phyloP scores from a whole-genome alignment of 1,140 invertebrate genomes.

The Zaprionus ghesquierei region DNA sequence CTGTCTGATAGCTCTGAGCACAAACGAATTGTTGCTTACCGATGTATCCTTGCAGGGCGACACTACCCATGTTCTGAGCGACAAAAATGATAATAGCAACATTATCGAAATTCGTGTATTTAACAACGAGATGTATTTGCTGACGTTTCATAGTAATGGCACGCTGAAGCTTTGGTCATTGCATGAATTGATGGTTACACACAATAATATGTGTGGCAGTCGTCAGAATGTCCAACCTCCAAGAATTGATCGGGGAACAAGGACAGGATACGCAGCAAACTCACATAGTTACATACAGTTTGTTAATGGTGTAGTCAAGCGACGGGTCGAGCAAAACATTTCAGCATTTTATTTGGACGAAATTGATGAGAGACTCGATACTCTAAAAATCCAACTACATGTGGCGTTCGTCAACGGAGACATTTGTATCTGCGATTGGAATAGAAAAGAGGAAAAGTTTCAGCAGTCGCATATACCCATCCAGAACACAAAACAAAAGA shows the following conservation, averaged over 20 bases:
- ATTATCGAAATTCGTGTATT: constrained; percentile 48
- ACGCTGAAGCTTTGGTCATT: constrained; percentile 61
- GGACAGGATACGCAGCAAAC: background rate
- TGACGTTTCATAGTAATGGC: constrained; percentile 64
- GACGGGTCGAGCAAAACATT: constrained; percentile 38
- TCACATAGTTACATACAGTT: constrained; percentile 34
- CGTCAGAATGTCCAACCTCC: constrained; percentile 14
- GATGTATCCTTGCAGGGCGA: constrained; percentile 63
- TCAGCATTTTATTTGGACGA: constrained; percentile 54
- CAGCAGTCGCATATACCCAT: constrained; percentile 22
- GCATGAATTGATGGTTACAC: constrained; percentile 15
- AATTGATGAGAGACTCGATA: background rate
- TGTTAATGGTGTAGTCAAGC: constrained; percentile 40
- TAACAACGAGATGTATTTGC: constrained; percentile 50
- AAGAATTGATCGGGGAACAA: background rate
- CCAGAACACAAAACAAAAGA: constrained; percentile 23
- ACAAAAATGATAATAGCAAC: constrained; percentile 33
- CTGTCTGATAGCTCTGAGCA: constrained; percentile 55
- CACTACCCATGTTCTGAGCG: constrained; percentile 43
- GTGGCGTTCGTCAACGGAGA: constrained; percentile 56
- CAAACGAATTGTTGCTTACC: constrained; percentile 47
- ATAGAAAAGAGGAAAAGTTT: constrained; percentile 40
- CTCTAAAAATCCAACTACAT: constrained; percentile 44
- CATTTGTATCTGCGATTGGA: constrained; percentile 54
- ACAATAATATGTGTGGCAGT: background rate